Percentiles rank a stretch among this genome's conserved stretches.
phyloP scores from a whole-genome alignment of 2,888 invertebrate genomes.

The Fragum whitleyi region DNA sequence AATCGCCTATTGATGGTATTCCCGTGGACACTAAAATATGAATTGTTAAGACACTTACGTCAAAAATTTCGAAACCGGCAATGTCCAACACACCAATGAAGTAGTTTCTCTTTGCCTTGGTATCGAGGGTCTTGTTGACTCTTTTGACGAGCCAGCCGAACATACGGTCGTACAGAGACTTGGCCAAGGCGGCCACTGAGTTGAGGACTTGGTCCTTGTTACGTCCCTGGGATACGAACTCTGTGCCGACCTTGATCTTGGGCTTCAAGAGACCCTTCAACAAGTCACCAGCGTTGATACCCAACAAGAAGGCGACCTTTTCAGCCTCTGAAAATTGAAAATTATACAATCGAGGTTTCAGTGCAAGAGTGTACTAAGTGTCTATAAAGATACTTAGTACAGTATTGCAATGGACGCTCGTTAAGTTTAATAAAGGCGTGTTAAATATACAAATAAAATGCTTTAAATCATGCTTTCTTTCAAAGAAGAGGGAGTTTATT shows the following conservation, averaged over 20 bases:
- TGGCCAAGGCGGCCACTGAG: slow-evolving; percentile 86
- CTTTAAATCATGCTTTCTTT: no score
- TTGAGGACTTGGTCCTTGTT: slow-evolving; percentile 91
- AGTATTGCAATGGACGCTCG: no score
- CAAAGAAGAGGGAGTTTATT: no score
- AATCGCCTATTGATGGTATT: no score
- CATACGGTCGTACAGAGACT: slow-evolving; percentile 86
- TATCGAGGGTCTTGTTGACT: slow-evolving; percentile 99
- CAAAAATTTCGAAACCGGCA: slow-evolving; percentile 99
- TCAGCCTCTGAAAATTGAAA: slow-evolving; percentile 90
- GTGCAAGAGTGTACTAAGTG: no score
- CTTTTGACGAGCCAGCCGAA: slow-evolving; percentile 96
- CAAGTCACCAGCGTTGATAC: slow-evolving; percentile 93
- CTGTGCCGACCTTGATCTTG: slow-evolving; percentile 98
- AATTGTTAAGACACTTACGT: slow-evolving; percentile 87
- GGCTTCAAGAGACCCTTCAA: slow-evolving; percentile 94
- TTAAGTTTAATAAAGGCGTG: no score
- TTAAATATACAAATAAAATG: no score
- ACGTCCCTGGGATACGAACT: slow-evolving; percentile 99
- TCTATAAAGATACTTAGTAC: no score
- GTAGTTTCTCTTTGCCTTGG: slow-evolving; percentile 98
- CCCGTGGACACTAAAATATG: no score
- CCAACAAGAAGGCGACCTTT: slow-evolving; percentile 95
- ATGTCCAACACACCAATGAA: slow-evolving; percentile 99
- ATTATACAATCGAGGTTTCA: no score